A percentile compares a stretch with the other conserved stretches of the same genome.
phyloP scores from a whole-genome alignment of 2,113 vertebrate genomes.

The Antechinus stuartii region DNA sequence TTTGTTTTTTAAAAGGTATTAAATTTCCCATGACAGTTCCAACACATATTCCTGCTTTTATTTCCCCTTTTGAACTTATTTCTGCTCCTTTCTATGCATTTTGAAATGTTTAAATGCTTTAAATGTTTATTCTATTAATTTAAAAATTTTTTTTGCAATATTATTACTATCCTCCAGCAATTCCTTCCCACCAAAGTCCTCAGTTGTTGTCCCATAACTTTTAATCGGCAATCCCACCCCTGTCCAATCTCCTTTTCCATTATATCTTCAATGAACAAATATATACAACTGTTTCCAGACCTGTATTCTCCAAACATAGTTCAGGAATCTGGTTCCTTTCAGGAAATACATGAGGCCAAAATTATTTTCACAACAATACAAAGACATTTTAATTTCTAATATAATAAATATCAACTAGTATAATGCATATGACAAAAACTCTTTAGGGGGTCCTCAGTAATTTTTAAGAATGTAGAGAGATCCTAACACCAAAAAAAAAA shows the following conservation, averaged over 20 bases:
- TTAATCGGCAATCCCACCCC: not conserved
- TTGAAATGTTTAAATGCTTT: not conserved
- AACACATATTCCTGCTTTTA: not conserved
- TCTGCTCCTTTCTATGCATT: not conserved
- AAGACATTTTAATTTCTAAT: not conserved
- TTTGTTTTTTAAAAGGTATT: not conserved
- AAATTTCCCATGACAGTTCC: not conserved
- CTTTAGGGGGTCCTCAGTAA: not conserved
- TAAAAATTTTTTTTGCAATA: not conserved
- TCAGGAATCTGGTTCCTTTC: not conserved
- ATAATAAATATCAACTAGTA: not conserved
- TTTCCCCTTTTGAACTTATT: not conserved
- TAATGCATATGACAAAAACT: not conserved
- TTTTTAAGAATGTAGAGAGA: not conserved
- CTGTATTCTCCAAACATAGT: not conserved
- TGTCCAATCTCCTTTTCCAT: not conserved
- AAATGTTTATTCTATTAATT: not conserved
- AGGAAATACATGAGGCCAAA: not conserved
- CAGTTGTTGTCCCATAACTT: not conserved
- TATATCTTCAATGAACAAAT: not conserved
- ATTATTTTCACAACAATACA: not conserved
- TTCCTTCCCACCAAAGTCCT: not conserved
- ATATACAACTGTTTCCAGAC: not conserved
- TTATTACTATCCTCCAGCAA: not conserved
- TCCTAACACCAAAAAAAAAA: too few relatives aligned